Percentiles rank a stretch among this genome's conserved stretches.
Evolutionary conservation across 2,797 vertebrate species (phyloP).

Genomic region (Phaenicophaeus curvirostris): DNA sequence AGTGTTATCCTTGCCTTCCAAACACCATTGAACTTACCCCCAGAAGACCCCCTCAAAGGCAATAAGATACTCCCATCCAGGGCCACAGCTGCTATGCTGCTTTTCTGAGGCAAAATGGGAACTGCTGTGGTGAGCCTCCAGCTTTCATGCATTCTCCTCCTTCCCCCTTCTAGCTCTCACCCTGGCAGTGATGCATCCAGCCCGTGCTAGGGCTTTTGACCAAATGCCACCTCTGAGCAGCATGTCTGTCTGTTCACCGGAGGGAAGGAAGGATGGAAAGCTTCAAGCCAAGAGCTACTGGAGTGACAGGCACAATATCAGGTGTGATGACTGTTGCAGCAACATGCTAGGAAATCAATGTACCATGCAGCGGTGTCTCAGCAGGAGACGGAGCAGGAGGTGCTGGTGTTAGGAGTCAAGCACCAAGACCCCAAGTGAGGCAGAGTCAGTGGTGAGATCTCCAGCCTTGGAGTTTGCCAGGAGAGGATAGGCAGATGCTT

Average conservation of each 20-base stretch:
- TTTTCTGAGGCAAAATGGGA: neutral
- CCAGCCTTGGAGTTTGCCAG: neutral
- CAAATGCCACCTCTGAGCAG: neutral
- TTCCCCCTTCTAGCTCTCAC: neutral
- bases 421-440: neutral
- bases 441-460: neutral
- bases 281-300: neutral
- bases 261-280: neutral
- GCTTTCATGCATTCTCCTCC: neutral
- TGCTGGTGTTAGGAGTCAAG: neutral
- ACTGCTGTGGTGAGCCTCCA: neutral
- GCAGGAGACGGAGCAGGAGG: neutral
- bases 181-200: neutral
- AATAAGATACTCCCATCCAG: neutral
- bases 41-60: neutral
- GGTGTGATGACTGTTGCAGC: neutral
- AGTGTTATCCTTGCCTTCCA: neutral
- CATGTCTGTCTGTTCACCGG: neutral
- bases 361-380: fast-evolving
- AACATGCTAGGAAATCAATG: neutral
- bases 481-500: neutral
- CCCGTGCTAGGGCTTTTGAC: neutral
- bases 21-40: neutral
- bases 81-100: fast-evolving
- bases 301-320: constrained; percentile 39